These are phyloP conservation scores for Sebastes taczanowskii DNA, from an alignment of 2,797 vertebrate genomes.

Conservation along the genomic window DNA sequence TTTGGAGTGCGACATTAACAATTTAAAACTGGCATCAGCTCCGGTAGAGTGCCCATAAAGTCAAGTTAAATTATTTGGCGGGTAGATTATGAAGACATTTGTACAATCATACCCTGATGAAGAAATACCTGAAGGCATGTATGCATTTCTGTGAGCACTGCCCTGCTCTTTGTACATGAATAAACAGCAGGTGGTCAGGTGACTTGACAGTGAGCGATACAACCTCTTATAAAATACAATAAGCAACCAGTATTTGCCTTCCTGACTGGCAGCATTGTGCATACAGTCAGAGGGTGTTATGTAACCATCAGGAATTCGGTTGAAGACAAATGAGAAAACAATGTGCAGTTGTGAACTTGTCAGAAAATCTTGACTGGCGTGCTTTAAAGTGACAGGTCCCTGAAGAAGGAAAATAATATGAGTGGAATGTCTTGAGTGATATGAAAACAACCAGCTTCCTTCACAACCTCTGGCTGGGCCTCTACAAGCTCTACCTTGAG, in stretches of 20 bases:
- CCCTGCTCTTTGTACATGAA: slow-evolving; percentile 14
- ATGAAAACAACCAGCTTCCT: slow-evolving; percentile 64
- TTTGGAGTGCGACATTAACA: not conserved
- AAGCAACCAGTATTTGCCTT: slow-evolving; percentile 26
- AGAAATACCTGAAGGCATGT: not conserved
- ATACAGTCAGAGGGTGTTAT: slow-evolving; percentile 30
- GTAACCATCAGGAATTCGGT: slow-evolving; percentile 55
- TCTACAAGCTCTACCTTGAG: slow-evolving; percentile 43
- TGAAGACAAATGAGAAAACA: slow-evolving; percentile 54
- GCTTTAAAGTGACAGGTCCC: slow-evolving; percentile 47
- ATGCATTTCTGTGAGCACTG: not conserved
- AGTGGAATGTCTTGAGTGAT: slow-evolving; percentile 64
- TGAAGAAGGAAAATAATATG: slow-evolving; percentile 49
- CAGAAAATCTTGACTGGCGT: slow-evolving; percentile 23
- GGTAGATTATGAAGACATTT: not conserved
- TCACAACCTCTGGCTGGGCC: slow-evolving; percentile 45
- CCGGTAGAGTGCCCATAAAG: not conserved
- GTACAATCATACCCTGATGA: not conserved
- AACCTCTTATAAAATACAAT: slow-evolving; percentile 27
- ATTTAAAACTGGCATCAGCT: not conserved
- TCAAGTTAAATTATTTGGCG: not conserved
- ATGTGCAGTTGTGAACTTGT: slow-evolving; percentile 52
- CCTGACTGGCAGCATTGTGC: slow-evolving; percentile 40
- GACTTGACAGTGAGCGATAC: slow-evolving; percentile 23
- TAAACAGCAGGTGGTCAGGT: slow-evolving; percentile 39